Evolutionary conservation across 2,113 vertebrate genomes (phyloP).

Genomic region (Martes martes): DNA sequence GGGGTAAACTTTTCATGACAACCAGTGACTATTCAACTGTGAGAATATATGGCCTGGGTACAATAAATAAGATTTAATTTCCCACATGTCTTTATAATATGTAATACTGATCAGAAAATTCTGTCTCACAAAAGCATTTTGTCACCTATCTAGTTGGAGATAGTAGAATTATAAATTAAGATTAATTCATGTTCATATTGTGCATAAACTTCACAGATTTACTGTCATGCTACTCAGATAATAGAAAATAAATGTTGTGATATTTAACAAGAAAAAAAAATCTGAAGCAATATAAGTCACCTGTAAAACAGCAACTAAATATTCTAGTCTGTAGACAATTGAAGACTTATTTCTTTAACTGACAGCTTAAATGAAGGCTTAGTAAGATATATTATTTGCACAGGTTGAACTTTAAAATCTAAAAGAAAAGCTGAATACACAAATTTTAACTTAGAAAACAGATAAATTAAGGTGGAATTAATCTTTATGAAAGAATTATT

Average conservation of each 20-base stretch:
- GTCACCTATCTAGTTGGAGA: not conserved
- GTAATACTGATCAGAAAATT: constrained; percentile 7
- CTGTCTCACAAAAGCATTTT: constrained; percentile 31
- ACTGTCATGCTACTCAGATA: constrained; percentile 22
- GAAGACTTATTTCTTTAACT: constrained; percentile 25
- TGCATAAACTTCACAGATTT: constrained; percentile 46
- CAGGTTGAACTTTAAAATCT: constrained; percentile 37
- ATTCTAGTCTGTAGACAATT: constrained; percentile 7
- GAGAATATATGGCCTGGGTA: not conserved
- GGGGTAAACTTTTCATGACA: constrained; percentile 36
- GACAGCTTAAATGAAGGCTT: constrained; percentile 6
- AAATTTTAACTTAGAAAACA: constrained; percentile 51
- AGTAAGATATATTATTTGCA: constrained; percentile 21
- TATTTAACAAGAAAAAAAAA: constrained; percentile 44
- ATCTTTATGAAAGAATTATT: constrained; percentile 51
- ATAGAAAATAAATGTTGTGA: constrained; percentile 42
- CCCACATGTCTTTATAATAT: not conserved
- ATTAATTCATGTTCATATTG: not conserved
- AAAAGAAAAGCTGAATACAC: not conserved
- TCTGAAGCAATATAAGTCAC: constrained; percentile 7
- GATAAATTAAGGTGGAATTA: not conserved
- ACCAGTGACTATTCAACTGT: not conserved
- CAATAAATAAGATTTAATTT: constrained; percentile 8
- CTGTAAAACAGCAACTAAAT: constrained; percentile 34
- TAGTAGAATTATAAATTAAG: constrained; percentile 44